These are phyloP conservation scores for Capitulum mitella DNA, from an alignment of 2,888 invertebrate genomes.

Conservation along the genomic window DNA sequence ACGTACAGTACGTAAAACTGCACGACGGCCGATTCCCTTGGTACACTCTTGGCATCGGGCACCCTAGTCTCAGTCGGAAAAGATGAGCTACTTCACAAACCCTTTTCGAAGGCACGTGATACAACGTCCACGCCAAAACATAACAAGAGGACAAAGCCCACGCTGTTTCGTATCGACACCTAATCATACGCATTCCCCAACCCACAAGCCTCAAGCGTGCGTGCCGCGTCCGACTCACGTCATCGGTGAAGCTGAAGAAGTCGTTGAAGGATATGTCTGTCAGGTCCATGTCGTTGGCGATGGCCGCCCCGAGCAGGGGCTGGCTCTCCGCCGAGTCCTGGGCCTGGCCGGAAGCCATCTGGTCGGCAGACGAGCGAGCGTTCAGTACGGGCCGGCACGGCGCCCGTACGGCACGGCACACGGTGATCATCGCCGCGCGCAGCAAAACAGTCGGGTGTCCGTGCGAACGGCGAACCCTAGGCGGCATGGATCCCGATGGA, in stretches of 20 bases:
- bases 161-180: neutral
- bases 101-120: neutral
- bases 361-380: no score
- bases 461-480: no score
- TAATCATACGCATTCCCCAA: neutral
- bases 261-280: neutral
- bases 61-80: neutral
- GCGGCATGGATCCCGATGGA: no score
- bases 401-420: no score
- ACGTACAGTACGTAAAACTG: no score
- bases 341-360: slow-evolving; percentile 53
- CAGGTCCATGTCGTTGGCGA: neutral
- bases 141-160: neutral
- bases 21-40: no score
- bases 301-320: neutral
- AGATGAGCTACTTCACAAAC: neutral
- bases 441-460: no score
- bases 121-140: neutral
- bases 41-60: no score
- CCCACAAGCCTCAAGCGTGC: slow-evolving; percentile 41
- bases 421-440: no score
- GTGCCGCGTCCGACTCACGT: neutral
- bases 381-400: no score
- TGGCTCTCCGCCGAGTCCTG: neutral
- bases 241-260: slow-evolving; percentile 19